phyloP scores from a whole-genome alignment of 2,113 vertebrate species.

The Larimichthys crocea region DNA sequence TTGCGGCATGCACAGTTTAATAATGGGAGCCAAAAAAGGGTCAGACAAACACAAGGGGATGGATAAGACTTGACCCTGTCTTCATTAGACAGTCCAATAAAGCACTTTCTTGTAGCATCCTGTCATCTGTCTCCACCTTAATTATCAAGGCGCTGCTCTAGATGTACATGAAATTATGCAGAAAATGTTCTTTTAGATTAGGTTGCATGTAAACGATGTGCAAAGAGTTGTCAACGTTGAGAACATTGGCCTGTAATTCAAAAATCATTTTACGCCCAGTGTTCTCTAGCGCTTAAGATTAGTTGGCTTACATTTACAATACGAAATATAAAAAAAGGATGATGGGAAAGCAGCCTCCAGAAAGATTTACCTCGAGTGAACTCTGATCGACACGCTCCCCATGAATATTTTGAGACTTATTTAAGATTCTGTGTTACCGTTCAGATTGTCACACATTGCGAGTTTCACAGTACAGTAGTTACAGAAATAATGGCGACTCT shows the following conservation, averaged over 20 bases:
- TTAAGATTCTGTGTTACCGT: background rate
- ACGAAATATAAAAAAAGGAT: background rate
- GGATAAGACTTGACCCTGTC: slow-evolving; percentile 12
- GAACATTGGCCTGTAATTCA: slow-evolving; percentile 16
- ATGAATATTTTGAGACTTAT: background rate
- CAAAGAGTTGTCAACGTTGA: slow-evolving; percentile 10
- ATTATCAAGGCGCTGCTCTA: slow-evolving; percentile 40
- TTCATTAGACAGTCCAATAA: slow-evolving; percentile 15
- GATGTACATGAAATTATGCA: slow-evolving; percentile 51
- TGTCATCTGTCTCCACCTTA: slow-evolving; percentile 21
- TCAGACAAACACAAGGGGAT: slow-evolving; percentile 1
- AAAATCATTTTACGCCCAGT: slow-evolving; percentile 25
- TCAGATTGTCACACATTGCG: background rate
- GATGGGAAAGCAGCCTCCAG: background rate
- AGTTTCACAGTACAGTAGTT: background rate
- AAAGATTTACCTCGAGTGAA: background rate
- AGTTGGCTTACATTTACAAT: slow-evolving; percentile 1
- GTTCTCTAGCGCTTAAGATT: background rate
- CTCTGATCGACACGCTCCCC: background rate
- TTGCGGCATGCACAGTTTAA: slow-evolving; percentile 60
- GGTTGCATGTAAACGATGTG: slow-evolving; percentile 42
- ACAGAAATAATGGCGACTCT: background rate
- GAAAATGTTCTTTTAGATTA: slow-evolving; percentile 54
- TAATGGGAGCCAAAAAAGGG: slow-evolving; percentile 41
- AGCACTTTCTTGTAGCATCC: background rate